These are phyloP conservation scores for Nemurella pictetii DNA, from an alignment of 2,888 invertebrate genomes.

Conservation along the genomic window DNA sequence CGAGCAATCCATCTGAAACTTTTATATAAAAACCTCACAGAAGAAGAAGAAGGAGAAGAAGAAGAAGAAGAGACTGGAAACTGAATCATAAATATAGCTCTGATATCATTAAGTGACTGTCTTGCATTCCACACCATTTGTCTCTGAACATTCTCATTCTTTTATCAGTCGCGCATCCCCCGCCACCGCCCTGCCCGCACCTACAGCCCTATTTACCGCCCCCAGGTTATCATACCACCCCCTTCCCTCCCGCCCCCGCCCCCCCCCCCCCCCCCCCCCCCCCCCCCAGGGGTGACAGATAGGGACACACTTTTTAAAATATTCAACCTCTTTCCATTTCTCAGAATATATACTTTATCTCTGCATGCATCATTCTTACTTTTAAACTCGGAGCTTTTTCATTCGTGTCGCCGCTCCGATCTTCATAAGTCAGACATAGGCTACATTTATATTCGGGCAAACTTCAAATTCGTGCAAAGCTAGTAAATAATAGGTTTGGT, in stretches of 20 bases:
- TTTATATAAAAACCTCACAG: neutral
- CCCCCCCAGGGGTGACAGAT: constrained; percentile 41
- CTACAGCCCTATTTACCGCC: constrained; percentile 37
- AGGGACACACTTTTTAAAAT: constrained; percentile 30
- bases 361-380: constrained; percentile 31
- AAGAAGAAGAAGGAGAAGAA: neutral
- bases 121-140: constrained; percentile 39
- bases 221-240: constrained; percentile 33
- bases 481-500: constrained; percentile 13
- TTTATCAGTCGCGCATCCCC: constrained; percentile 31
- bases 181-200: constrained; percentile 42
- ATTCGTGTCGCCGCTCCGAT: constrained; percentile 2
- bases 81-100: constrained; percentile 28
- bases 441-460: constrained; percentile 16
- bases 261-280: constrained; percentile 43
- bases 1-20: constrained; percentile 20
- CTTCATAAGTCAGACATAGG: constrained; percentile 26
- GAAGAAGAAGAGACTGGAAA: neutral
- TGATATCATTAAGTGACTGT: constrained; percentile 31
- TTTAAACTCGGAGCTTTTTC: constrained; percentile 36
- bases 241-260: constrained; percentile 34
- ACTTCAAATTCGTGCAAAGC: constrained; percentile 13
- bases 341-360: constrained; percentile 21
- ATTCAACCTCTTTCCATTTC: constrained; percentile 27
- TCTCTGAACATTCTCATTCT: constrained; percentile 39